phyloP scores from a whole-genome alignment of 2,797 vertebrate species.

The Cossypha niveicapilla region DNA sequence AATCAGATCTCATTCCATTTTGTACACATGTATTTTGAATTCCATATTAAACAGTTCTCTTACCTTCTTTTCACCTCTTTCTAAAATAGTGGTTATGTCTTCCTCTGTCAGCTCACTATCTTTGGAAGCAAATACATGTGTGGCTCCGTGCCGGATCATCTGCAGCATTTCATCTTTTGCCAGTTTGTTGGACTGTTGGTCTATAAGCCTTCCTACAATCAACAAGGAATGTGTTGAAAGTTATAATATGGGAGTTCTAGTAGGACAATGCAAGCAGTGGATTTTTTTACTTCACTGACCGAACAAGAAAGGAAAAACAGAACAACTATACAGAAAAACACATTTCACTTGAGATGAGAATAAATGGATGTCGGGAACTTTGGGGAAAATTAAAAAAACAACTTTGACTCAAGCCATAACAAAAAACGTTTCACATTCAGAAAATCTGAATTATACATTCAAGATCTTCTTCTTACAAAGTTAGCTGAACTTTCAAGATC shows the following conservation, averaged over 20 bases:
- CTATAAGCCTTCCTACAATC: slow-evolving; percentile 81
- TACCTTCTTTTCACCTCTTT: slow-evolving; percentile 89
- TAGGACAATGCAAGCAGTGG: background rate
- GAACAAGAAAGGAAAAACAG: background rate
- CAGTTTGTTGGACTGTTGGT: slow-evolving; percentile 86
- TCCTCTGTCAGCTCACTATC: slow-evolving; percentile 87
- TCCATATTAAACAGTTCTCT: background rate
- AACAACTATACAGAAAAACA: background rate
- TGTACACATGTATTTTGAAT: background rate
- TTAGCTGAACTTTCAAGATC: background rate
- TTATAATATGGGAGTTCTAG: background rate
- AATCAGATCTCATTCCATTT: background rate
- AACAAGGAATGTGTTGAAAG: background rate
- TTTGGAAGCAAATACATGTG: slow-evolving; percentile 86
- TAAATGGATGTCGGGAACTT: background rate
- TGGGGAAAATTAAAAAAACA: background rate
- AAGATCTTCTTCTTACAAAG: background rate
- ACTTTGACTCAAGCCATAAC: background rate
- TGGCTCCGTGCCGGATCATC: slow-evolving; percentile 88
- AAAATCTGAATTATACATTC: background rate
- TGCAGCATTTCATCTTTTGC: slow-evolving; percentile 89
- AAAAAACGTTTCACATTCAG: background rate
- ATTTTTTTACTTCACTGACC: background rate
- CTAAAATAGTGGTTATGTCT: slow-evolving; percentile 83
- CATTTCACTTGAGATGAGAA: background rate